phyloP scores from a whole-genome alignment of 1,140 invertebrate genomes.

The Archivesica marissinica region DNA sequence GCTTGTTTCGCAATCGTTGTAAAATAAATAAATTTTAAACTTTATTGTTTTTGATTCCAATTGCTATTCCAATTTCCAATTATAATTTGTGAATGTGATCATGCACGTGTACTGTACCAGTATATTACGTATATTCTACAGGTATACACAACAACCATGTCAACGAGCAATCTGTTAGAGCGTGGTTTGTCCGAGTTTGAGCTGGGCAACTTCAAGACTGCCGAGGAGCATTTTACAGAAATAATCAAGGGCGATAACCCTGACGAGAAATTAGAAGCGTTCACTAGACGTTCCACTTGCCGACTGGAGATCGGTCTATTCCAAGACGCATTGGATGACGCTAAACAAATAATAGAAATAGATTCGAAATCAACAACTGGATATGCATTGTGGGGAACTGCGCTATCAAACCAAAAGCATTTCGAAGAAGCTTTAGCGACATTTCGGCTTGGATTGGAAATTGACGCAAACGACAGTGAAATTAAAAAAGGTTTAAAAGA shows the following conservation, averaged over 20 bases:
- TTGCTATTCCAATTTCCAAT: too few relatives aligned
- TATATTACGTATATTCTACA: neutral
- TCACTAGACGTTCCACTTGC: slow-evolving; percentile 56
- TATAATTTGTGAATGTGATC: too few relatives aligned
- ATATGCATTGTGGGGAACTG: slow-evolving; percentile 60
- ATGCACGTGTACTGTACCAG: too few relatives aligned
- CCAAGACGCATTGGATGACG: slow-evolving; percentile 60
- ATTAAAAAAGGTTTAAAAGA: slow-evolving; percentile 58
- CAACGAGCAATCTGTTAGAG: slow-evolving; percentile 40
- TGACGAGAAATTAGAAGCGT: slow-evolving; percentile 32
- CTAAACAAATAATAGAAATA: slow-evolving; percentile 33
- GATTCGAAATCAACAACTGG: slow-evolving; percentile 41
- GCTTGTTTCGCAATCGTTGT: too few relatives aligned
- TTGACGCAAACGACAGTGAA: slow-evolving; percentile 63
- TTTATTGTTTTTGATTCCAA: too few relatives aligned
- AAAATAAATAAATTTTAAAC: too few relatives aligned
- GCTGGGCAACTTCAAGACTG: slow-evolving; percentile 45
- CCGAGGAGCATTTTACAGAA: slow-evolving; percentile 8
- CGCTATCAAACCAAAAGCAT: slow-evolving; percentile 46
- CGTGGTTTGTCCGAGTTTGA: slow-evolving; percentile 47
- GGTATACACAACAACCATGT: neutral
- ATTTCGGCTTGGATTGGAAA: slow-evolving; percentile 64
- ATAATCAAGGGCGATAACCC: slow-evolving; percentile 33
- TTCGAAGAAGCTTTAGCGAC: slow-evolving; percentile 66
- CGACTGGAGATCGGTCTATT: slow-evolving; percentile 47